These are phyloP conservation scores for Acheta domesticus DNA, from an alignment of 2,888 invertebrate species.

Conservation along the genomic window DNA sequence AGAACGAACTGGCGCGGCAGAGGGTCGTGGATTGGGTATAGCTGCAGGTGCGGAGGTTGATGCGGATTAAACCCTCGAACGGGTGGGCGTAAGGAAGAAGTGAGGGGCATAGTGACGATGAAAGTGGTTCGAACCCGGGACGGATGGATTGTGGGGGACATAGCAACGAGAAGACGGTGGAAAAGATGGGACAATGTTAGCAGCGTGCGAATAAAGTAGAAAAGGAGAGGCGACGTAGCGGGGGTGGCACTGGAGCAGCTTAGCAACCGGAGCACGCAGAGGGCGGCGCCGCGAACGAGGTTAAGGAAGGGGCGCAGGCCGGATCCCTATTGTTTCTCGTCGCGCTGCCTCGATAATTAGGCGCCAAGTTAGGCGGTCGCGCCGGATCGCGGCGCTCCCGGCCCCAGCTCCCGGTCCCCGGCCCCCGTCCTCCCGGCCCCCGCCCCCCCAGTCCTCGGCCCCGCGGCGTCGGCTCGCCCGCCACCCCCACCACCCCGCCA, in stretches of 20 bases:
- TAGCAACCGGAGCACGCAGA: constrained; percentile 4
- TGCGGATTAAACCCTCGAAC: too few species aligned
- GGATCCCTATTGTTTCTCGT: constrained; percentile 18
- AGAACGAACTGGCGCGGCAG: too few species aligned
- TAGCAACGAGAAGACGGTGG: too few species aligned
- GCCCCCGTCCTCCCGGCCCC: background rate
- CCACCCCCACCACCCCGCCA: background rate
- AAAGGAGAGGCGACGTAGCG: background rate
- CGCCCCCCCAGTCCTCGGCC: background rate
- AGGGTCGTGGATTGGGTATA: too few species aligned
- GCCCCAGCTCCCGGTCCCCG: background rate
- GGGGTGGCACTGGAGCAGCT: background rate
- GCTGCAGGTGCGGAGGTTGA: too few species aligned
- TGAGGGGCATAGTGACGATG: too few species aligned
- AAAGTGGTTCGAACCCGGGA: too few species aligned
- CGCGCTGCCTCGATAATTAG: background rate
- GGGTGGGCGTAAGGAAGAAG: too few species aligned
- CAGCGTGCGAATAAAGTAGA: too few species aligned
- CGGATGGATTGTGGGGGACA: too few species aligned
- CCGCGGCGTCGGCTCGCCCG: background rate
- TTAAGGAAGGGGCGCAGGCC: background rate
- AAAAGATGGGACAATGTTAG: too few species aligned
- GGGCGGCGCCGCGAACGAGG: constrained; percentile 18
- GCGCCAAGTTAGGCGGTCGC: background rate
- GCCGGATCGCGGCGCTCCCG: background rate